phyloP scores from a whole-genome alignment of 1,140 invertebrate species.

The Drosophila leontia region DNA sequence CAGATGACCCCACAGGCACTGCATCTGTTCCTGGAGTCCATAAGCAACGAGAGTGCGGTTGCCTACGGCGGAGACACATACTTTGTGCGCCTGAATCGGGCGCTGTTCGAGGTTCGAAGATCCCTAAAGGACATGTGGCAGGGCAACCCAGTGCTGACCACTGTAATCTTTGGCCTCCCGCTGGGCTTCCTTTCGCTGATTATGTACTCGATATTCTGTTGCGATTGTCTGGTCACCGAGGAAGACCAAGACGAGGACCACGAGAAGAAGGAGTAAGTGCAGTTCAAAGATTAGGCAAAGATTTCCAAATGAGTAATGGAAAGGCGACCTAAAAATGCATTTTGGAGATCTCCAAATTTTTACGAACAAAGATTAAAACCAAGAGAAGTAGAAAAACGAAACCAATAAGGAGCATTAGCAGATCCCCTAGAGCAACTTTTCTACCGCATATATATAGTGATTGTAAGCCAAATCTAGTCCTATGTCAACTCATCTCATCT shows the following conservation, averaged over 20 bases:
- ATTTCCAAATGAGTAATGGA: not conserved
- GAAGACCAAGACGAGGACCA: conserved; percentile 90
- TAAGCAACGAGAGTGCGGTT: conserved; percentile 90
- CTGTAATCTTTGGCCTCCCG: conserved; percentile 95
- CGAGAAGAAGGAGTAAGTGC: conserved; percentile 85
- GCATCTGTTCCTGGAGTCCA: conserved; percentile 91
- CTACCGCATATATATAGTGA: conserved; percentile 33
- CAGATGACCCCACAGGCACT: conserved; percentile 92
- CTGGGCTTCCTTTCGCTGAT: conserved; percentile 96
- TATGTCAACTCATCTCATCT: conserved; percentile 28
- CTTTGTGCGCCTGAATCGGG: conserved; percentile 89
- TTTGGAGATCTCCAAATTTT: conserved; percentile 8
- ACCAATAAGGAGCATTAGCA: conserved; percentile 15
- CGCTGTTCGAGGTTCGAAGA: conserved; percentile 91
- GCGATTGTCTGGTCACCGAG: conserved; percentile 96
- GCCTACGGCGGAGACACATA: conserved; percentile 93
- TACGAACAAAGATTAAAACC: conserved; percentile 17
- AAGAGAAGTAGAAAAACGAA: conserved; percentile 9
- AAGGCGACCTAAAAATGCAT: not conserved
- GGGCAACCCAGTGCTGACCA: conserved; percentile 95
- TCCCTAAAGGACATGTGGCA: conserved; percentile 93
- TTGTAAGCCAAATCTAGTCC: conserved; percentile 50
- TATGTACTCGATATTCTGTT: conserved; percentile 96
- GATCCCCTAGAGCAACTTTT: conserved; percentile 46
- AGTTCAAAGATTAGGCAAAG: not conserved